These are phyloP conservation scores for Diadema setosum DNA, from an alignment of 35 echinoderm and acorn worm genomes.

Conservation along the genomic window DNA sequence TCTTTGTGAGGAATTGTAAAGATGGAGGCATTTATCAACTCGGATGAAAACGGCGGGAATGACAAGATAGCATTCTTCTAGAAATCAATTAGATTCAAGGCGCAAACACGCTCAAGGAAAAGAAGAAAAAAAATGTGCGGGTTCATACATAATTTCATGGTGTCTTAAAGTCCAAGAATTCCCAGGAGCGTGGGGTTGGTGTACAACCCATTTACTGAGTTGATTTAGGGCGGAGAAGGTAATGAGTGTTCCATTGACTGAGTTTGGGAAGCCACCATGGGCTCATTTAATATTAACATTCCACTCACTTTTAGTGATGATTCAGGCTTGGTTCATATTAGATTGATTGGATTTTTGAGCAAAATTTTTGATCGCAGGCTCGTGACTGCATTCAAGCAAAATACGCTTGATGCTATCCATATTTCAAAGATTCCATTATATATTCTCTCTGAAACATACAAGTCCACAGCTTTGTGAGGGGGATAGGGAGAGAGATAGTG, in stretches of 20 bases:
- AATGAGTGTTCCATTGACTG: neutral
- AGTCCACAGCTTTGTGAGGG: no score
- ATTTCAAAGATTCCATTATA: no score
- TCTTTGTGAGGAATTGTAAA: neutral
- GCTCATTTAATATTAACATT: neutral
- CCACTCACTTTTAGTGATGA: neutral
- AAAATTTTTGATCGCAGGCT: no score
- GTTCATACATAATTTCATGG: neutral
- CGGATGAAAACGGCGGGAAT: neutral
- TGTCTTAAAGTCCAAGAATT: neutral
- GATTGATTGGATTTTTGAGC: no score
- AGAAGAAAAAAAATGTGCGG: neutral
- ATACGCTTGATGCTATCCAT: no score
- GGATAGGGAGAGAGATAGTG: no score
- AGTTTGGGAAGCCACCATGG: neutral
- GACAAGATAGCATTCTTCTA: neutral
- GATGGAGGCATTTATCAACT: neutral
- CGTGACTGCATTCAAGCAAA: no score
- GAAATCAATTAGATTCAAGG: neutral
- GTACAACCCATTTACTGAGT: neutral
- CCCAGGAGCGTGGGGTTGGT: neutral
- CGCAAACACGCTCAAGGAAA: no score
- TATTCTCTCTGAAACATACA: no score
- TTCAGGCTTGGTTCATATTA: no score
- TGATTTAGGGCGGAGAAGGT: neutral